phyloP scores from a whole-genome alignment of 2,888 invertebrate genomes.

The Drosophila tripunctata region DNA sequence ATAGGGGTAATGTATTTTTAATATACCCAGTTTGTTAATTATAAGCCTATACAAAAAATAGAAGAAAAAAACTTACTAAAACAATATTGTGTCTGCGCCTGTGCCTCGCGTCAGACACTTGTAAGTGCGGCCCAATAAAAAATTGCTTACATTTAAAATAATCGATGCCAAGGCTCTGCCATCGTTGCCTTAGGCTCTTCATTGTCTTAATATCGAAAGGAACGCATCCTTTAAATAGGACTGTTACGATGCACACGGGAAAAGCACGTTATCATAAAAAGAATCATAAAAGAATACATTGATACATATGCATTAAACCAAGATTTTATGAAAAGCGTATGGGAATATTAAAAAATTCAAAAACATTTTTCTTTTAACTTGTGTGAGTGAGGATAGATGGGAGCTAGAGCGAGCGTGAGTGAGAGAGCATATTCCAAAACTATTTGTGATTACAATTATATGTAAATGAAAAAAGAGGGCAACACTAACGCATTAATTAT shows the following conservation, averaged over 20 bases:
- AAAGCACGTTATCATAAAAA: slow-evolving; percentile 4
- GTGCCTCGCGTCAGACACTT: slow-evolving; percentile 15
- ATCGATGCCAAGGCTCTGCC: slow-evolving; percentile 27
- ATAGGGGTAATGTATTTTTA: slow-evolving; percentile 52
- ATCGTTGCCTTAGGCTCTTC: slow-evolving; percentile 41
- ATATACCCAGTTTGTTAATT: slow-evolving; percentile 46
- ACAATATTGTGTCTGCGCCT: slow-evolving; percentile 29
- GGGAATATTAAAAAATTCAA: no score
- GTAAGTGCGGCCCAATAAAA: slow-evolving; percentile 34
- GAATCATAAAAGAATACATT: no score
- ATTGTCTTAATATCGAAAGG: slow-evolving; percentile 35
- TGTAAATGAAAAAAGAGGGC: slow-evolving; percentile 50
- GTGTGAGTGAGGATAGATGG: slow-evolving; percentile 5
- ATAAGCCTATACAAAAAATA: slow-evolving; percentile 24
- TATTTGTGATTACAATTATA: slow-evolving; percentile 77
- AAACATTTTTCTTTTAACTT: slow-evolving; percentile 14
- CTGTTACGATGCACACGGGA: slow-evolving; percentile 48
- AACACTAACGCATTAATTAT: slow-evolving; percentile 65
- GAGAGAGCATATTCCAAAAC: slow-evolving; percentile 75
- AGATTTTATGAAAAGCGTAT: slow-evolving; percentile 24
- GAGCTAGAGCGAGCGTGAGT: slow-evolving; percentile 9
- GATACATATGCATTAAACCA: no score
- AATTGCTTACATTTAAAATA: slow-evolving; percentile 9
- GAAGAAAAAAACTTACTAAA: slow-evolving; percentile 5
- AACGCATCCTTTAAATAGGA: slow-evolving; percentile 67